phyloP scores from a whole-genome alignment of 64 coral and sea anemone genomes.

The Orbicella faveolata region DNA sequence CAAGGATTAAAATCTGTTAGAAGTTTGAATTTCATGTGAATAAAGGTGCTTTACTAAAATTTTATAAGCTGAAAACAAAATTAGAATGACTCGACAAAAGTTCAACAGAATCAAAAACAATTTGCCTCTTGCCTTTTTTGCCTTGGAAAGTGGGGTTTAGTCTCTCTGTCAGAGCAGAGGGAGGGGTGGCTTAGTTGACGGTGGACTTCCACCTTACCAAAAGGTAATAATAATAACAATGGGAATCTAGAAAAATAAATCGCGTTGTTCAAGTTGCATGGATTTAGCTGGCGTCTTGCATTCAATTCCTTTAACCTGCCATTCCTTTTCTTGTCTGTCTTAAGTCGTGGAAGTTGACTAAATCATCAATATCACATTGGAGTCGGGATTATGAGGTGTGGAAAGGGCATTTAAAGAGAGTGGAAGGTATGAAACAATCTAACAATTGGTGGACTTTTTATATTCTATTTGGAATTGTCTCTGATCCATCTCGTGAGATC shows the following conservation, averaged over 20 bases:
- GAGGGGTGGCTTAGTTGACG: not conserved
- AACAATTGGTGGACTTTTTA: too few species aligned
- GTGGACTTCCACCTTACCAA: not conserved
- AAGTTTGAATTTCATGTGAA: too few species aligned
- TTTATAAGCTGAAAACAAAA: too few species aligned
- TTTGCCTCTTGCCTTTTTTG: not conserved
- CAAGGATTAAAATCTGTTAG: too few species aligned
- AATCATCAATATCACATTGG: slow-evolving; percentile 52
- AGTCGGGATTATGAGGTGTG: slow-evolving; percentile 60
- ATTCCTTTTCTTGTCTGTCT: not conserved
- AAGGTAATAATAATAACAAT: too few species aligned
- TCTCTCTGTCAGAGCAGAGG: not conserved
- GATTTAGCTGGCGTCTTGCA: not conserved
- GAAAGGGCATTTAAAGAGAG: slow-evolving; percentile 80
- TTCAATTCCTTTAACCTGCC: not conserved
- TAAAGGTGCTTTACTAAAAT: too few species aligned
- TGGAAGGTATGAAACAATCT: slow-evolving; percentile 51
- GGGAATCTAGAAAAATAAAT: too few species aligned
- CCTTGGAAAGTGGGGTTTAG: not conserved
- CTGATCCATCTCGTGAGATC: too few species aligned
- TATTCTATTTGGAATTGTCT: not conserved
- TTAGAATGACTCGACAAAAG: too few species aligned
- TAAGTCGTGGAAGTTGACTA: slow-evolving; percentile 57
- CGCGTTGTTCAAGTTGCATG: not conserved
- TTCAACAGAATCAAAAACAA: not conserved